phyloP scores from a whole-genome alignment of 2,888 invertebrate species.

The Acanthosoma haemorrhoidale region DNA sequence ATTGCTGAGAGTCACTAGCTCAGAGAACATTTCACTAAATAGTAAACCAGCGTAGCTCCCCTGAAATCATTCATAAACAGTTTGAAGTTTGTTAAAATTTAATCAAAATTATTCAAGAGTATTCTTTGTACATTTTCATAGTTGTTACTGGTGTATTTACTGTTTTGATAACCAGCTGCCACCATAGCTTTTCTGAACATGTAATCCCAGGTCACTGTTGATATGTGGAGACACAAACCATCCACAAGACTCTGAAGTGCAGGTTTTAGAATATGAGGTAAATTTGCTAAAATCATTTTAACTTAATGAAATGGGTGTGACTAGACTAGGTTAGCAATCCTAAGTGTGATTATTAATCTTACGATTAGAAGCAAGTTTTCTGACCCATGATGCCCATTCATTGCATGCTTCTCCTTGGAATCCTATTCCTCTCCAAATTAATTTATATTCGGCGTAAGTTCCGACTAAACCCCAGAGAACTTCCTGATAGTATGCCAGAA shows the following conservation, averaged over 20 bases:
- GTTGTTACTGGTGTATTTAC: conserved; percentile 38
- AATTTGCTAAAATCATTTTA: conserved; percentile 44
- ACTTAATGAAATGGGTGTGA: background rate
- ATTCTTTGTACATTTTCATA: conserved; percentile 37
- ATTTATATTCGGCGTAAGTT: conserved; percentile 70
- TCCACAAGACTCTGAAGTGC: conserved; percentile 70
- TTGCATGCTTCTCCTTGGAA: conserved; percentile 44
- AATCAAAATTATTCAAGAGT: background rate
- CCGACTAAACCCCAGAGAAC: conserved; percentile 77
- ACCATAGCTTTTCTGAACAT: conserved; percentile 54
- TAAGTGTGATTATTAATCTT: background rate
- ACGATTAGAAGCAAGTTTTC: conserved; percentile 37
- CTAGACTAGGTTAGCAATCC: background rate
- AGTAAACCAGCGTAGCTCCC: conserved; percentile 56
- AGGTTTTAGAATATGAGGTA: conserved; percentile 63
- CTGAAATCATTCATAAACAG: conserved; percentile 45
- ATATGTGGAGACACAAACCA: conserved; percentile 69
- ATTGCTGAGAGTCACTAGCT: conserved; percentile 65
- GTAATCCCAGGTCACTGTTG: conserved; percentile 76
- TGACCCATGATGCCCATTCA: conserved; percentile 41
- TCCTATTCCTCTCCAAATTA: conserved; percentile 77
- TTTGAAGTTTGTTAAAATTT: background rate
- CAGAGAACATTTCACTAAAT: conserved; percentile 62
- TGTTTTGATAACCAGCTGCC: conserved; percentile 47
- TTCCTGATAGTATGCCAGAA: conserved; percentile 65